Conservation (phyloP, 2,888 invertebrate genomes). For the Drosophila prolongata region DNA sequence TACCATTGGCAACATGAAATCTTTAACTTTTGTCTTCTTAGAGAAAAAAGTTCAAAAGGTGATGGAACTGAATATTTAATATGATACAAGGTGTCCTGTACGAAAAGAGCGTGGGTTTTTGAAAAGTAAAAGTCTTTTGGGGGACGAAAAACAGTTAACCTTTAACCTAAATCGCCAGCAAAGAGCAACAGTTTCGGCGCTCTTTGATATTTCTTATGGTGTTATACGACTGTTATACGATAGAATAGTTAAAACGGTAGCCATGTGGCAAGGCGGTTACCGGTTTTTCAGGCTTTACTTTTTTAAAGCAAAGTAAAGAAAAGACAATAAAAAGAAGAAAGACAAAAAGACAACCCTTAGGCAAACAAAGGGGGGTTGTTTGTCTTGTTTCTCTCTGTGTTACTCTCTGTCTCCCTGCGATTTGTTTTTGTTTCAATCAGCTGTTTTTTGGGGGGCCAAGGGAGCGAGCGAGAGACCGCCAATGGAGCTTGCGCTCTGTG, state of each 20-base stretch:
- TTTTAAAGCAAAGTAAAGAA: conserved; percentile 25
- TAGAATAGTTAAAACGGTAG: conserved; percentile 39
- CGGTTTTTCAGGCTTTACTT: conserved; percentile 60
- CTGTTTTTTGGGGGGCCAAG: conserved; percentile 31
- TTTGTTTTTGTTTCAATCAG: conserved; percentile 44
- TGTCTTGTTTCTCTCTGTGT: conserved; percentile 1
- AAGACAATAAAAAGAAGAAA: conserved; percentile 23
- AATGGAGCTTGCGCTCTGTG: conserved; percentile 60
- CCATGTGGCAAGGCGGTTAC: conserved; percentile 44
- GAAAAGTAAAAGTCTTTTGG: conserved; percentile 70
- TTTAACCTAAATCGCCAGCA: conserved; percentile 73
- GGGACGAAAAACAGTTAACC: conserved; percentile 57
- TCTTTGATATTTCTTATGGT: conserved; percentile 42
- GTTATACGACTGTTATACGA: conserved; percentile 51
- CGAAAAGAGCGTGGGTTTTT: conserved; percentile 8
- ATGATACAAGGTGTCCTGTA: background rate
- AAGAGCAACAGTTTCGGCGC: conserved; percentile 68
- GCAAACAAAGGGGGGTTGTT: conserved; percentile 44
- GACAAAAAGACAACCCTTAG: conserved; percentile 57
- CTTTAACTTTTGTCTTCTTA: no score
- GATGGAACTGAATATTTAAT: no score
- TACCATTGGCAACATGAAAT: no score
- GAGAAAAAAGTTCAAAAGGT: no score
- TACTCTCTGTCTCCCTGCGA: background rate
- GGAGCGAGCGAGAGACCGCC: conserved; percentile 18